Base-by-base conservation (phyloP, 2,888 invertebrate genomes). In the Timandra comae region DNA sequence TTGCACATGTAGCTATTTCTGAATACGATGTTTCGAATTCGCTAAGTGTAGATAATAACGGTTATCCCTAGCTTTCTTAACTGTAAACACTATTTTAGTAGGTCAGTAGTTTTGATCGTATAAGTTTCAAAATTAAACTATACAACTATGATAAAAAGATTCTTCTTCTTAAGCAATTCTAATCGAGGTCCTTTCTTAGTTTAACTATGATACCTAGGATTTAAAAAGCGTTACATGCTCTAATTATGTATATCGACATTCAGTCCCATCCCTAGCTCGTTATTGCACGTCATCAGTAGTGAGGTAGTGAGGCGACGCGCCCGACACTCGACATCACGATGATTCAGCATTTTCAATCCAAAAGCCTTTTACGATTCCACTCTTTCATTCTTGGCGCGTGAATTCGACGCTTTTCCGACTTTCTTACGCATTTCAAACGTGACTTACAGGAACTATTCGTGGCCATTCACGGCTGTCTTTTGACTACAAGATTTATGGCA, bases 311-410 rank as follows among this genome's bases (percentile, higher is more conserved):
- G 53, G 50, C 58, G 58, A 52, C 20, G 55, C 59, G 54, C 63
- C 53, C 59, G 47, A 52, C 63, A 66, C 74, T 77, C 70, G 58
- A 68, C 69, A 54, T 64, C 57, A 69, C 70, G 70, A 78, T 81
- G 81, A 82, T 78, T 82, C 82, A 79, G 82, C 82, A 70, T 74
- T 75, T 64, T 79, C 75, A 74, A 73, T 75, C 78, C 79, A 61
- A 77, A 79, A 73, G 76, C 67, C 75, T 76, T 81, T 80, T 79
- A 71, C 79, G 70, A 78, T 69, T 80, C 65, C 64, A 58, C 63
- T 71, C 73, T 73, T 79, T 79, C 70, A 75, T 74, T 72, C 70
- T 65, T 55, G 54, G 54, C 56, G 53, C 56, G 63, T 69, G 64
- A 72, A 71, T 76, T 72, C 70, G 66, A 66, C 61, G 59, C 61